phyloP scores from a whole-genome alignment of 2,113 vertebrate genomes.

The Chamaetylas fuelleborni region DNA sequence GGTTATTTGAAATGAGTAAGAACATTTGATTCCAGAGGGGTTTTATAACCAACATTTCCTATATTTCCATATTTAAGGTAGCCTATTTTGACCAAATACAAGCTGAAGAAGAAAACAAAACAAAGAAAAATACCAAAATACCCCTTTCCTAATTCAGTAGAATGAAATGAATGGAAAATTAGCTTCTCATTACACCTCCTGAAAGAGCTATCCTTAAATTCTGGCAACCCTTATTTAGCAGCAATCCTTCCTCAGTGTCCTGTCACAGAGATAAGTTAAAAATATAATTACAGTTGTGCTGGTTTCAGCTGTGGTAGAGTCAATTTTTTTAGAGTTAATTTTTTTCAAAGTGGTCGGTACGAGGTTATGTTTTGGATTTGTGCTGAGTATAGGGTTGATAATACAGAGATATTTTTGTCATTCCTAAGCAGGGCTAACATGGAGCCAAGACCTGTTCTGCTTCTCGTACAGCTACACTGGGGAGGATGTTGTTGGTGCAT shows the following conservation, averaged over 20 bases:
- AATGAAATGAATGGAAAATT: neutral
- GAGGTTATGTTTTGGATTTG: neutral
- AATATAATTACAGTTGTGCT: neutral
- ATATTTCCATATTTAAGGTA: neutral
- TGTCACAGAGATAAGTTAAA: neutral
- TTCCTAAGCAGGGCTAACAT: neutral
- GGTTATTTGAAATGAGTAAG: neutral
- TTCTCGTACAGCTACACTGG: rapidly evolving
- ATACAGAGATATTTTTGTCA: neutral
- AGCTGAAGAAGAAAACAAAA: neutral
- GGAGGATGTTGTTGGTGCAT: rapidly evolving
- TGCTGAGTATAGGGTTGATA: neutral
- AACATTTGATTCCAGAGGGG: rapidly evolving
- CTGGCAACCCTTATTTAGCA: neutral
- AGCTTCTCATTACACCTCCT: neutral
- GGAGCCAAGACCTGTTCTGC: neutral
- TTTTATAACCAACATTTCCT: neutral
- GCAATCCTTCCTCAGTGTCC: neutral
- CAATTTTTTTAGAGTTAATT: neutral
- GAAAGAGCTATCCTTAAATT: neutral
- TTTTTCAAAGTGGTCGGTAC: neutral
- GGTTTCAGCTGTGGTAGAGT: neutral
- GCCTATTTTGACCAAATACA: neutral
- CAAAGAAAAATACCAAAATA: neutral
- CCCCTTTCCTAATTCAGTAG: neutral